phyloP scores from a whole-genome alignment of 2,113 vertebrate genomes.

The Thermophis baileyi region DNA sequence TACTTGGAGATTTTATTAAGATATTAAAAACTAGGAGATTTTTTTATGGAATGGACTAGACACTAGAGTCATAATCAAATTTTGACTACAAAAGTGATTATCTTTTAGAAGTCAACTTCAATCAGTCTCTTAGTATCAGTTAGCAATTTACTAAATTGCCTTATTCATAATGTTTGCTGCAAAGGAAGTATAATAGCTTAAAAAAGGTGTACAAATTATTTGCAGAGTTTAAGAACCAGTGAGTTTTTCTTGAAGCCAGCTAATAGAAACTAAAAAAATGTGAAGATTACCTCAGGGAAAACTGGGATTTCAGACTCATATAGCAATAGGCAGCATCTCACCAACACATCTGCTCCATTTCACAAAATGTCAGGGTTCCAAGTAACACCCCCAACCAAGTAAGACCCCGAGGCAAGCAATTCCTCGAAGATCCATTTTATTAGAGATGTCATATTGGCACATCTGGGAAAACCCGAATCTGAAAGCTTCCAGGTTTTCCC shows the following conservation, averaged over 20 bases:
- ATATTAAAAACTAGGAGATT: not conserved
- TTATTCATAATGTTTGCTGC: not conserved
- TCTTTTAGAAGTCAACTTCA: not conserved
- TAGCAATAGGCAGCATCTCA: not conserved
- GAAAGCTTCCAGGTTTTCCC: too few species aligned
- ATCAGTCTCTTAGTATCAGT: not conserved
- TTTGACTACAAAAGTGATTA: not conserved
- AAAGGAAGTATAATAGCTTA: not conserved
- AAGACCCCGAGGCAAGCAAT: too few species aligned
- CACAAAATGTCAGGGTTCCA: too few species aligned
- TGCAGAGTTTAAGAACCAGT: not conserved
- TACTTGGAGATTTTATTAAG: not conserved
- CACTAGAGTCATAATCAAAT: not conserved
- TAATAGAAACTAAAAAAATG: not conserved
- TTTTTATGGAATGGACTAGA: not conserved
- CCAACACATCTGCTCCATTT: not conserved
- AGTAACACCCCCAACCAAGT: too few species aligned
- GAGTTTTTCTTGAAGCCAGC: not conserved
- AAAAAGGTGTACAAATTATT: not conserved
- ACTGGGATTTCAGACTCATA: not conserved
- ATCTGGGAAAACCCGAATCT: too few species aligned
- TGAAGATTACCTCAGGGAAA: not conserved
- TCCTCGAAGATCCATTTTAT: too few species aligned
- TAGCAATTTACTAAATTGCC: not conserved
- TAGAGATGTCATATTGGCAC: too few species aligned